Conservation (phyloP, 2,797 vertebrate species). For the Liparis tanakae region DNA sequence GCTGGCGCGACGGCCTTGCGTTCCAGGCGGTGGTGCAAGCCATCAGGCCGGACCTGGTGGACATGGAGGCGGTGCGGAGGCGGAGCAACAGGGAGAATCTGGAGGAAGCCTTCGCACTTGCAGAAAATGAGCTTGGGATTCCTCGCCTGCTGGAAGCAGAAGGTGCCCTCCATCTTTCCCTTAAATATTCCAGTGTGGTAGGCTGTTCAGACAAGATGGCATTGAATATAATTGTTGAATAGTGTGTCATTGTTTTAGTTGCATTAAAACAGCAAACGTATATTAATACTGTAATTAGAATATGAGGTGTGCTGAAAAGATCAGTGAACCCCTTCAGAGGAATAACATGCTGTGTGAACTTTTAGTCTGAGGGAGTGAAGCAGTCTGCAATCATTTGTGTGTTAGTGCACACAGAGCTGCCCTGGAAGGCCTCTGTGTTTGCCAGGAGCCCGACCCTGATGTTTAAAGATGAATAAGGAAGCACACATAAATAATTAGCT, state of each 20-base stretch:
- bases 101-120: constrained; percentile 92
- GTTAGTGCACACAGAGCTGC: constrained; percentile 25
- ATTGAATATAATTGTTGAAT: background rate
- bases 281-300: background rate
- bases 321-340: constrained; percentile 3
- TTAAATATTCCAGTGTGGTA: constrained; percentile 8
- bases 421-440: constrained; percentile 36
- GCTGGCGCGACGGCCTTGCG: constrained; percentile 94
- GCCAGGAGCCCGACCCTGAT: constrained; percentile 47
- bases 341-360: constrained; percentile 32
- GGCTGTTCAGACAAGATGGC: constrained; percentile 6
- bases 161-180: constrained; percentile 80
- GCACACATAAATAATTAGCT: constrained; percentile 60
- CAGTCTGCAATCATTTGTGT: constrained; percentile 47
- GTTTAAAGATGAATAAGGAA: constrained; percentile 58
- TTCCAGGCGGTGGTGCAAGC: constrained; percentile 95
- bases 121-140: constrained; percentile 94
- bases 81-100: constrained; percentile 92
- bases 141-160: constrained; percentile 97
- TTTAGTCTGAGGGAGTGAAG: constrained; percentile 42
- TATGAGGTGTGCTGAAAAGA: constrained; percentile 7
- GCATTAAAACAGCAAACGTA: constrained; percentile 4
- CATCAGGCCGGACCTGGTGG: constrained; percentile 94
- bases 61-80: constrained; percentile 88
- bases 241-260: constrained; percentile 3